Conservation (phyloP, 2,797 vertebrate genomes). For the Stomatorhinus walkeri region DNA sequence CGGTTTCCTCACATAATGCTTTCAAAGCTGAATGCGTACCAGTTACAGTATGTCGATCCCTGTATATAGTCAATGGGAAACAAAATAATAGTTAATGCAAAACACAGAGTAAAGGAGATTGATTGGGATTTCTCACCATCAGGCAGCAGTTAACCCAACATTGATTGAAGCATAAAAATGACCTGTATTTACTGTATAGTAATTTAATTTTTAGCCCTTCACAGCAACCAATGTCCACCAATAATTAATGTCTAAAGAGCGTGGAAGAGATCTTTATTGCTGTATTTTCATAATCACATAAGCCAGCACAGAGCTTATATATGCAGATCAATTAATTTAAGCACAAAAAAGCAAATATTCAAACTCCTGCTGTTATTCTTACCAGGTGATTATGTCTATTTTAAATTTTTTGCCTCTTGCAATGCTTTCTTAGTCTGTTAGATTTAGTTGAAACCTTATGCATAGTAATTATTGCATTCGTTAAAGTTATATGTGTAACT, state of each 20-base stretch:
- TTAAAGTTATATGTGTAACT: not conserved
- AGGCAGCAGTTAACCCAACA: not conserved
- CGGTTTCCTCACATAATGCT: not conserved
- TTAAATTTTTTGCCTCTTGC: not conserved
- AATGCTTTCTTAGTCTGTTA: not conserved
- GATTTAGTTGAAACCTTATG: not conserved
- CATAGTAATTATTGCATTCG: not conserved
- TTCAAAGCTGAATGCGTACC: not conserved
- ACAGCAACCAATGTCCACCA: not conserved
- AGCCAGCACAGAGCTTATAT: not conserved
- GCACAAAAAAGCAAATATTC: not conserved
- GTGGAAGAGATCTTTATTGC: not conserved
- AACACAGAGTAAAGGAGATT: not conserved
- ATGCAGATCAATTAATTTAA: not conserved
- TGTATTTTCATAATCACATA: not conserved
- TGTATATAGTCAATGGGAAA: not conserved
- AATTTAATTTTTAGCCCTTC: not conserved
- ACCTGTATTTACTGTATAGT: not conserved
- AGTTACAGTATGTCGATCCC: not conserved
- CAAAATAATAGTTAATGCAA: not conserved
- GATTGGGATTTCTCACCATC: not conserved
- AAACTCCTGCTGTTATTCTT: not conserved
- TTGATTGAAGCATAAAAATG: not conserved
- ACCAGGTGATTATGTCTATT: not conserved
- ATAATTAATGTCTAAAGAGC: not conserved